Evolutionary conservation across 2,888 invertebrate genomes (phyloP).

Genomic region (Andrena bicolor): DNA sequence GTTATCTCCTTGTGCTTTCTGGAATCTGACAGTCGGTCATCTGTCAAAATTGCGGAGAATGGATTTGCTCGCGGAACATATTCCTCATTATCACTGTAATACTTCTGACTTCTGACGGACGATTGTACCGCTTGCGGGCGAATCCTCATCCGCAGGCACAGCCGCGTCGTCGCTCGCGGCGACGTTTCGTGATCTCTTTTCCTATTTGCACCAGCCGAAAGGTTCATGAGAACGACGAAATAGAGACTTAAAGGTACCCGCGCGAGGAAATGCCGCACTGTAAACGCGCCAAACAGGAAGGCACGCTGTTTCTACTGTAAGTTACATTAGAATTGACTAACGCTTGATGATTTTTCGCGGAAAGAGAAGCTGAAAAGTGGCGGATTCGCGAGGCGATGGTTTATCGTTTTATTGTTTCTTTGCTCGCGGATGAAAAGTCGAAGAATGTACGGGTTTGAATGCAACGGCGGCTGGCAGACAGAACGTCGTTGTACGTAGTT

Average conservation of each 20-base stretch:
- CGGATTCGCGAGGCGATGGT: not conserved
- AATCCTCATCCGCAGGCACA: too few relatives aligned
- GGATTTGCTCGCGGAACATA: constrained; percentile 44
- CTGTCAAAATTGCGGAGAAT: constrained; percentile 69
- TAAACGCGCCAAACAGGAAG: too few relatives aligned
- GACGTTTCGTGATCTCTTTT: too few relatives aligned
- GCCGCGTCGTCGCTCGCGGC: too few relatives aligned
- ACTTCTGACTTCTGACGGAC: constrained; percentile 16
- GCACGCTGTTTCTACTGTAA: too few relatives aligned
- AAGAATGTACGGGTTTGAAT: constrained; percentile 2
- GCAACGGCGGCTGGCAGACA: not conserved
- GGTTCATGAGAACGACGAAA: too few relatives aligned
- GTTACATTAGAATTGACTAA: not conserved
- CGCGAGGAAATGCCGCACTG: too few relatives aligned
- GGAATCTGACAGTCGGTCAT: constrained; percentile 58
- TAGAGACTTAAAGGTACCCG: too few relatives aligned
- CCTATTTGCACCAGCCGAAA: too few relatives aligned
- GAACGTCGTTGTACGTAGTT: not conserved
- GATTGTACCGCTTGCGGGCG: constrained; percentile 10
- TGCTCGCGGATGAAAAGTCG: not conserved
- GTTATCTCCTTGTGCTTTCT: constrained; percentile 27
- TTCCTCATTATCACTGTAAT: constrained; percentile 14
- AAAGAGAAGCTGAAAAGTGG: not conserved
- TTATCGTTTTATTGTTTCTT: constrained; percentile 5
- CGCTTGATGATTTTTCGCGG: not conserved